phyloP scores from a whole-genome alignment of 2,888 invertebrate species.

The Machimus atricapillus region DNA sequence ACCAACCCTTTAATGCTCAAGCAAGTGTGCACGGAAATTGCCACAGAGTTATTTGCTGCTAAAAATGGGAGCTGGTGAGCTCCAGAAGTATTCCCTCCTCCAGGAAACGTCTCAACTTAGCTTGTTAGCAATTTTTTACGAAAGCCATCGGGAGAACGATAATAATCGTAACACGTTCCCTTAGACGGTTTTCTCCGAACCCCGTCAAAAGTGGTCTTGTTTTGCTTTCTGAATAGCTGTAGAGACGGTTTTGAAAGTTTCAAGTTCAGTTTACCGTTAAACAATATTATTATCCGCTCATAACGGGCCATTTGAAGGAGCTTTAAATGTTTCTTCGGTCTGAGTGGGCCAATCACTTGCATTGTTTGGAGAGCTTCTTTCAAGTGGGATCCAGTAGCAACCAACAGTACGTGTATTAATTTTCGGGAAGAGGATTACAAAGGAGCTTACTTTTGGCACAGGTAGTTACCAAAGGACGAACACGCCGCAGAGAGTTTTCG shows the following conservation, averaged over 20 bases:
- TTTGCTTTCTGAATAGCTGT: neutral
- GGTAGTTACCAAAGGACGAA: neutral
- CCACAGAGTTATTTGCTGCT: constrained; percentile 23
- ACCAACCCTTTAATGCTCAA: constrained; percentile 25
- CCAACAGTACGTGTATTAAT: constrained; percentile 7
- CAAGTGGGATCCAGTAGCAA: neutral
- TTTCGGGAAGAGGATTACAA: constrained; percentile 15
- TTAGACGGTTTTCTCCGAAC: neutral
- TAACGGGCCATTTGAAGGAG: neutral
- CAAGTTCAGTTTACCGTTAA: constrained; percentile 27
- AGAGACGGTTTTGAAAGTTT: neutral
- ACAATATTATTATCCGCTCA: constrained; percentile 25
- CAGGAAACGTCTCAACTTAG: constrained; percentile 4
- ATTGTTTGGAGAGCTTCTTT: constrained; percentile 6
- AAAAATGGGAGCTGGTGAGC: constrained; percentile 5
- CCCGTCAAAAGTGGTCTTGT: neutral
- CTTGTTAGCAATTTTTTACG: constrained; percentile 10
- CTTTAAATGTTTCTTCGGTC: constrained; percentile 10
- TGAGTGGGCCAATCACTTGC: constrained; percentile 22
- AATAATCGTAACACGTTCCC: constrained; percentile 10
- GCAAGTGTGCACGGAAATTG: constrained; percentile 10
- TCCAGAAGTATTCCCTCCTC: neutral
- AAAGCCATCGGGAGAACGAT: constrained; percentile 7
- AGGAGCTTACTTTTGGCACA: neutral
- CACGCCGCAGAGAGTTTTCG: neutral